Evolutionary conservation across 2,113 vertebrate species (phyloP).

Genomic region (Riparia riparia): DNA sequence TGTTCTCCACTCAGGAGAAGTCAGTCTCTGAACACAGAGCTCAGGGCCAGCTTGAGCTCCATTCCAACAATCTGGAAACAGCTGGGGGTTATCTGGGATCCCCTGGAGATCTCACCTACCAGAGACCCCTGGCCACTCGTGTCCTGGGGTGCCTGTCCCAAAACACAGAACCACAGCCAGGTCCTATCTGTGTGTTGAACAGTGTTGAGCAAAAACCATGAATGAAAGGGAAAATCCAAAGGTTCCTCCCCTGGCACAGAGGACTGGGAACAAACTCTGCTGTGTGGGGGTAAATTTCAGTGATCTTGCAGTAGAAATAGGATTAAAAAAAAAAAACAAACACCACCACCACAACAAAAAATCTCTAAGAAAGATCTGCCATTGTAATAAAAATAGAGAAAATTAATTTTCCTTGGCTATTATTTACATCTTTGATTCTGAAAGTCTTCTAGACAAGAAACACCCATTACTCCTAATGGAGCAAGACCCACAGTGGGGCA

Average conservation of each 20-base stretch:
- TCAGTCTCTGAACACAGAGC: neutral
- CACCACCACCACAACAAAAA: neutral
- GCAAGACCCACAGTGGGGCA: neutral
- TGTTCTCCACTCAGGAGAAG: neutral
- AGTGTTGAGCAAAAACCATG: neutral
- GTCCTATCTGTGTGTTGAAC: neutral
- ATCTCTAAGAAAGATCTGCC: neutral
- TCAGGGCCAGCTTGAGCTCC: neutral
- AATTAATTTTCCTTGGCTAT: constrained; percentile 26
- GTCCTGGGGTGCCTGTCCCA: neutral
- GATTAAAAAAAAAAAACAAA: neutral
- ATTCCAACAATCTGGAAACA: neutral
- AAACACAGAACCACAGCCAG: neutral
- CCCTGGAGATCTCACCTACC: neutral
- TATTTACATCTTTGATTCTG: constrained; percentile 36
- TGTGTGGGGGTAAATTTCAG: neutral
- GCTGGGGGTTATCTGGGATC: neutral
- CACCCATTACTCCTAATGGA: neutral
- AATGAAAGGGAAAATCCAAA: neutral
- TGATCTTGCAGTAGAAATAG: neutral
- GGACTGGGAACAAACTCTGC: neutral
- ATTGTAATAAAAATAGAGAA: neutral
- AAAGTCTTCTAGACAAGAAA: constrained; percentile 7
- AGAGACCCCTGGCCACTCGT: neutral
- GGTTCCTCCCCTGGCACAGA: neutral